Base-by-base conservation (phyloP, 1,140 invertebrate genomes). In the Chymomyza costata region DNA sequence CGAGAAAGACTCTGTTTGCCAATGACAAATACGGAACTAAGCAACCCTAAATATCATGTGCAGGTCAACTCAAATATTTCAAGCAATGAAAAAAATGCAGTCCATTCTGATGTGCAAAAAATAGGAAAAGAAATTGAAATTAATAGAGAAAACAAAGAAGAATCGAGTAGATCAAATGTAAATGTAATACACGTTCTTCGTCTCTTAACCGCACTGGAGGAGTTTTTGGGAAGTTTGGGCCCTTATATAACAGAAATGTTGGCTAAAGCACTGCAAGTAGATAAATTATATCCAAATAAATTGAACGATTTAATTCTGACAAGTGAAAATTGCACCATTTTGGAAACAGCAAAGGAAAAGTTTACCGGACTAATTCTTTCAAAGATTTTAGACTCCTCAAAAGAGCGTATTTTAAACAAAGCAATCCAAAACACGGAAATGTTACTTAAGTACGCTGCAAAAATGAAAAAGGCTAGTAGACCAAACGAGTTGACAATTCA, bases 181-280 rank as follows among this genome's bases (percentile, higher is more conserved):
- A 76, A 80, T 37, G 60, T 71, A 6, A 90, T 94, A 6, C 89
- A 89, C 10, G 90, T 94, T 5, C 83, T 95, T 13, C 86, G 93
- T 10, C 82, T 93, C 13, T 85, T 95, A 0, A 93, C 93, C 1
- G 93, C 93, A 1, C 83, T 95, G 1, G 94, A 95, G 83, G 89
- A 90, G 56, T 90, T 92, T 67, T 85, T 95, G 2, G 94, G 93
- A 31, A 93, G 93, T 16, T 84, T 94, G 0, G 93, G 92, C 0
- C 92, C 93, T 0, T 92, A 90, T 82, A 87, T 94, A 30, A 90
- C 94, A 1, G 89, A 92, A 14, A 76, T 94, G 38, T 74, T 95
- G 2, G 89, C 91, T 0, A 89, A 90, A 60, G 92, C 92, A 0
- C 67, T 95, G 3, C 90, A 90, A 10, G 87, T 93, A 66, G 93